These are phyloP conservation scores for Helarctos malayanus DNA, from an alignment of 2,797 vertebrate genomes.

Conservation along the genomic window DNA sequence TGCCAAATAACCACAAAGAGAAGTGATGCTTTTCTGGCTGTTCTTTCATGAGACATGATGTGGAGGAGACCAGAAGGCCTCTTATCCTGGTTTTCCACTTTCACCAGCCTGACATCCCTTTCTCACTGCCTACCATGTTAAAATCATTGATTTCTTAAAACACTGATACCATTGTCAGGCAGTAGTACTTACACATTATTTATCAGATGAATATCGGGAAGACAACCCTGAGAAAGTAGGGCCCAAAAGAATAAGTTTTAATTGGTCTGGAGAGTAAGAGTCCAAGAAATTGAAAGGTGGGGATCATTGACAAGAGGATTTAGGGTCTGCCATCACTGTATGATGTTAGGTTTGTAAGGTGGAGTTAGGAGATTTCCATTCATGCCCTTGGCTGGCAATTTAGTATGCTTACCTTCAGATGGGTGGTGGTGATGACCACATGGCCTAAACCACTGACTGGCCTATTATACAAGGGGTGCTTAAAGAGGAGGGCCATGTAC, in stretches of 20 bases:
- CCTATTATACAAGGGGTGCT: neutral
- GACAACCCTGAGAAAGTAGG: neutral
- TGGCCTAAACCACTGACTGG: neutral
- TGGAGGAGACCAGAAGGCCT: neutral
- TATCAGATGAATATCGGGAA: neutral
- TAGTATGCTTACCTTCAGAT: neutral
- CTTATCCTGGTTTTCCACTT: neutral
- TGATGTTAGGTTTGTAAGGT: neutral
- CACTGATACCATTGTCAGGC: neutral
- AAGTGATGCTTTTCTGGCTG: neutral
- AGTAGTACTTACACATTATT: neutral
- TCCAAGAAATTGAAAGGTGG: neutral
- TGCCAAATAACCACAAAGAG: neutral
- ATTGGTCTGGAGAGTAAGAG: conserved; percentile 4
- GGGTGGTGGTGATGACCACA: neutral
- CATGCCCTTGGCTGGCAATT: neutral
- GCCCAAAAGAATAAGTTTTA: neutral
- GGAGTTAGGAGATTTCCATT: neutral
- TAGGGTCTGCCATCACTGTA: neutral
- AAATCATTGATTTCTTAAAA: neutral
- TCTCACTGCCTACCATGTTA: neutral
- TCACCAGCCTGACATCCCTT: neutral
- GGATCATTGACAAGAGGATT: neutral
- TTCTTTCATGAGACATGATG: neutral
- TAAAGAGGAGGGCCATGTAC: neutral